A percentile compares a stretch with the other conserved stretches of the same genome.
Conservation (phyloP, 2,113 vertebrate species). For the Micronisus gabar region DNA sequence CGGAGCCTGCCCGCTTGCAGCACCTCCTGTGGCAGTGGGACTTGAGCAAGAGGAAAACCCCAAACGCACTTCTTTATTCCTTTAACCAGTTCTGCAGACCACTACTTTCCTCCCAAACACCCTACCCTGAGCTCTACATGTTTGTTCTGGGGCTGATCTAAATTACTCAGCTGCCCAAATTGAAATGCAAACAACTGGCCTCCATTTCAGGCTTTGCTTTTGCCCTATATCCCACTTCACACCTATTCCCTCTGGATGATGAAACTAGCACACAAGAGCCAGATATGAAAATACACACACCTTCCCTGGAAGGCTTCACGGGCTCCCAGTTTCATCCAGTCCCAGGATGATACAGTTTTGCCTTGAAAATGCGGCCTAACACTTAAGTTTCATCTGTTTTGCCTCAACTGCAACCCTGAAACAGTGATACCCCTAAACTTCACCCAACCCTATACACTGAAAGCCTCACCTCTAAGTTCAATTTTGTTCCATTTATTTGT, state of each 20-base stretch:
- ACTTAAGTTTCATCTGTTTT: neutral
- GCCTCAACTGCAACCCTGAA: neutral
- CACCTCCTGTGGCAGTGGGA: neutral
- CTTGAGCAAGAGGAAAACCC: neutral
- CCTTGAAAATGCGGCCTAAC: neutral
- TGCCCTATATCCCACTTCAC: neutral
- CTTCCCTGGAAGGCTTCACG: neutral
- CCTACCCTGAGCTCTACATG: neutral
- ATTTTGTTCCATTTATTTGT: neutral
- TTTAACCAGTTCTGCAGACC: neutral
- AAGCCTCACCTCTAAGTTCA: neutral
- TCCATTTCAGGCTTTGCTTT: conserved; percentile 1
- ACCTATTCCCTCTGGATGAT: neutral
- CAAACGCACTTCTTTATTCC: neutral
- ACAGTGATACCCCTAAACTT: neutral
- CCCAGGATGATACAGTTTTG: neutral
- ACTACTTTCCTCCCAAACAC: neutral
- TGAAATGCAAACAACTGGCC: neutral
- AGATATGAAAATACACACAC: neutral
- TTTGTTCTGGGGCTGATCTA: neutral
- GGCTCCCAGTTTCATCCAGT: neutral
- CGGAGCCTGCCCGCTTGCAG: neutral
- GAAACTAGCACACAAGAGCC: conserved; percentile 9
- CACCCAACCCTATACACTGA: neutral
- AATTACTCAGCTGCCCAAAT: neutral